Evolutionary conservation across 1,140 invertebrate genomes (phyloP).

Genomic region (Drosophila pruinosa): DNA sequence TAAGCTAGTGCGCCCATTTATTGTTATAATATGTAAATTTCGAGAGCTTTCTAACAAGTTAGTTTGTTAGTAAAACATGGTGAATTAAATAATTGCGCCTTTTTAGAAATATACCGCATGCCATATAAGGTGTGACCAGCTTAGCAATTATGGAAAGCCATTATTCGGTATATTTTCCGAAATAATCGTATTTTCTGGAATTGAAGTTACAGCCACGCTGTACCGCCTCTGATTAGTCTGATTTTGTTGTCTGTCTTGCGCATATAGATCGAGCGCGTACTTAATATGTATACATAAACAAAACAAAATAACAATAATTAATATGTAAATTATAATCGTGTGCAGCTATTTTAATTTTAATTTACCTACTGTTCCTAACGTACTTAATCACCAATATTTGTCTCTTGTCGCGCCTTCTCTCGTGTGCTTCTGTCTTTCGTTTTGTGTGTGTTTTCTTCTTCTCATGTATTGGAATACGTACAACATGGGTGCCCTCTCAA

Average conservation of each 20-base stretch:
- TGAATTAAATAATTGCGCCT: no score
- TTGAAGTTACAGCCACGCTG: not conserved
- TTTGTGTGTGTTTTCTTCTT: conserved; percentile 15
- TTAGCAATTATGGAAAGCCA: no score
- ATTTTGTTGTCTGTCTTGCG: conserved; percentile 30
- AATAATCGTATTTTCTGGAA: no score
- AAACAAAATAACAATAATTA: not conserved
- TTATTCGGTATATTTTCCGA: no score
- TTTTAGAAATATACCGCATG: no score
- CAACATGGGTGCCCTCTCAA: conserved; percentile 50
- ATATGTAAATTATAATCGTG: conserved; percentile 31
- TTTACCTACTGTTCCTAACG: conserved; percentile 31
- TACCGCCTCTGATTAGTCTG: conserved; percentile 37
- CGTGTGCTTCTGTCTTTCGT: conserved; percentile 6
- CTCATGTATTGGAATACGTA: conserved; percentile 16
- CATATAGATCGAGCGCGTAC: not conserved
- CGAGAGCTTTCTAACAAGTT: no score
- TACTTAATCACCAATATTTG: conserved; percentile 58
- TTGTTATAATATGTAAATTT: no score
- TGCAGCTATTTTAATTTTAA: conserved; percentile 28
- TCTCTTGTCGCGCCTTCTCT: conserved; percentile 10
- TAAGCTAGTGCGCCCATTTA: no score
- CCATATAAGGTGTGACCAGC: no score
- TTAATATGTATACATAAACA: conserved; percentile 24
- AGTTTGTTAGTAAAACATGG: no score